These are phyloP conservation scores for Pandion haliaetus DNA, from an alignment of 2,113 vertebrate genomes.

Conservation along the genomic window DNA sequence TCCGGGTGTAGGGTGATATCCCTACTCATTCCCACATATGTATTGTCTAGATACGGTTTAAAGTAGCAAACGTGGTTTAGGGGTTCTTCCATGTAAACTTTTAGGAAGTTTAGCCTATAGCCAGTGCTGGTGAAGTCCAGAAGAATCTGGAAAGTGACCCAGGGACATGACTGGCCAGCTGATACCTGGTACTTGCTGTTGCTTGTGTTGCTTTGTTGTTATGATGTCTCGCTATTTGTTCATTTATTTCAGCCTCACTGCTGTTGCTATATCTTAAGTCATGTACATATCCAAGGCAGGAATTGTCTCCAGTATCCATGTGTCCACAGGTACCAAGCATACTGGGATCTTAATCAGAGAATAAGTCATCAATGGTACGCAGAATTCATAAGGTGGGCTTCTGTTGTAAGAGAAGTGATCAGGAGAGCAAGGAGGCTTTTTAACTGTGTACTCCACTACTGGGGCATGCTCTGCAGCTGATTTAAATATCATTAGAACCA, in stretches of 20 bases:
- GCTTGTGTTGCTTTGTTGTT: background rate
- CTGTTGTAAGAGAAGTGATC: background rate
- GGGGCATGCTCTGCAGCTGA: background rate
- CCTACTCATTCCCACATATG: rapidly evolving
- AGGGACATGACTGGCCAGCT: background rate
- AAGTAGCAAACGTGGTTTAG: background rate
- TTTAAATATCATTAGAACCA: background rate
- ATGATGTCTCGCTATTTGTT: background rate
- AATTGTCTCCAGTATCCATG: background rate
- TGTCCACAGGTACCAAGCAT: background rate
- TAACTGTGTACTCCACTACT: background rate
- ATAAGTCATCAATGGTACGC: background rate
- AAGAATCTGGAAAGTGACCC: background rate
- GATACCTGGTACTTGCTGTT: background rate
- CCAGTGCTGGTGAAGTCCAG: background rate
- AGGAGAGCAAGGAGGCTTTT: background rate
- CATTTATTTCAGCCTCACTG: background rate
- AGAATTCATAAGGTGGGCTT: background rate
- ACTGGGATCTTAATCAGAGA: background rate
- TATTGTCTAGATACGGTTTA: background rate
- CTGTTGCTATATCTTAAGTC: background rate
- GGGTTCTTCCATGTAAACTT: background rate
- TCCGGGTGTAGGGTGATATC: background rate
- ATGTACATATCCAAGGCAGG: background rate
- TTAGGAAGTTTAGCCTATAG: background rate